A percentile compares a stretch with the other conserved stretches of the same genome.
Evolutionary conservation across 37 sponge, comb jelly and placozoan genomes (phyloP).

Genomic region (Diacarnus erythraeanus): DNA sequence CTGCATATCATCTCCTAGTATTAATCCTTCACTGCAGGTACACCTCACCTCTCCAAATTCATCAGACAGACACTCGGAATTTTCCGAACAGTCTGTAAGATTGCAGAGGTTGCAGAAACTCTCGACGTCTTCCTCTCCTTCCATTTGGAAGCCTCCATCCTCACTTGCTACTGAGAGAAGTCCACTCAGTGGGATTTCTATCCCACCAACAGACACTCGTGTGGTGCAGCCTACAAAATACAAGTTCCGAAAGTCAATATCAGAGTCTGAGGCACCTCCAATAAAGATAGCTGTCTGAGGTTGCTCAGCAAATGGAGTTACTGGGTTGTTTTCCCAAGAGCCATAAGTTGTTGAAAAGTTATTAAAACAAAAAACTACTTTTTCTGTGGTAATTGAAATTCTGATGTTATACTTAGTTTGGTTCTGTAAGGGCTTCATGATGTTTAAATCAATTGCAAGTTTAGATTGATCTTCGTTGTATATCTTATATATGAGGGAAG

Average conservation of each 20-base stretch:
- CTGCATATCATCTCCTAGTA: background rate
- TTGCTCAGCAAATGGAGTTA: conserved; percentile 7
- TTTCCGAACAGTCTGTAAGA: conserved; percentile 2
- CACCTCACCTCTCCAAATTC: background rate
- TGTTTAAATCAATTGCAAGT: background rate
- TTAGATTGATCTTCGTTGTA: background rate
- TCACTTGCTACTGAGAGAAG: background rate
- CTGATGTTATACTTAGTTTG: conserved; percentile 18
- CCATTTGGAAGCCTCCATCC: conserved; percentile 5
- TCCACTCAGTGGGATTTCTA: conserved; percentile 52
- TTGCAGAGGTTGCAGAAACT: conserved; percentile 38
- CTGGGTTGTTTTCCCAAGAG: background rate
- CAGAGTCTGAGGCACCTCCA: conserved; percentile 22
- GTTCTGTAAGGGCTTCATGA: background rate
- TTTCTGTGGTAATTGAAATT: conserved; percentile 3
- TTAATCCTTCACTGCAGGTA: conserved; percentile 3
- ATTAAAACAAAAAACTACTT: too few species aligned
- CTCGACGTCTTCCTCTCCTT: background rate
- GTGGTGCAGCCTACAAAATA: conserved; percentile 55
- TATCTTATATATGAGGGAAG: too few species aligned
- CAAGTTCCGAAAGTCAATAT: too few species aligned
- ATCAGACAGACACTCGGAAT: conserved; percentile 10
- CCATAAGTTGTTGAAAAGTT: too few species aligned
- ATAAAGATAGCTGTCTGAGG: conserved; percentile 25
- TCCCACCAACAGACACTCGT: conserved; percentile 23